These are phyloP conservation scores for Paramisgurnus dabryanus DNA, from an alignment of 2,113 vertebrate genomes.

Conservation along the genomic window DNA sequence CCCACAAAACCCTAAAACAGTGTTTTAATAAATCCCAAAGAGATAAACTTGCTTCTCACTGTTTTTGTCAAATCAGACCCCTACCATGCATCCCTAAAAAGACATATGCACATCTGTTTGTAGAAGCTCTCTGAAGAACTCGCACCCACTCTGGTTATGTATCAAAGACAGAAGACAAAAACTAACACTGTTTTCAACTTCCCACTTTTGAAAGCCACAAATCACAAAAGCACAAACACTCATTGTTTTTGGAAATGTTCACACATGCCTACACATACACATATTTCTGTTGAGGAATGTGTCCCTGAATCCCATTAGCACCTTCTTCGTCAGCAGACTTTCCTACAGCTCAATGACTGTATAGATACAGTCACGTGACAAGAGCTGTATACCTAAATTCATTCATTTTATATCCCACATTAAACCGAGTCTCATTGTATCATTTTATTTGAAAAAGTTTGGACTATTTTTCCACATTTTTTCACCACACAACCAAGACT, in stretches of 20 bases:
- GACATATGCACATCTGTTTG: conserved; percentile 27
- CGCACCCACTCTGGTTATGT: conserved; percentile 5
- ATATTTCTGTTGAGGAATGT: background rate
- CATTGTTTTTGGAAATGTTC: background rate
- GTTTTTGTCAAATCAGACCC: background rate
- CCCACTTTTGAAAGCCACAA: conserved; percentile 2
- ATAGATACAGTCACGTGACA: background rate
- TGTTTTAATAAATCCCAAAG: background rate
- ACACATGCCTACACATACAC: conserved; percentile 10
- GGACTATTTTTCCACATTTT: background rate
- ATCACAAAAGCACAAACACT: conserved; percentile 5
- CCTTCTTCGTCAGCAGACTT: background rate
- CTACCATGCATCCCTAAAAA: background rate
- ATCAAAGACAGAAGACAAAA: conserved; percentile 17
- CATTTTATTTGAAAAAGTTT: background rate
- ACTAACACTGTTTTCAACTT: conserved; percentile 3
- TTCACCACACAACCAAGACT: background rate
- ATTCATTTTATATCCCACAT: background rate
- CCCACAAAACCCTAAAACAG: background rate
- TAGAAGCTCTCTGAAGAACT: conserved; percentile 2
- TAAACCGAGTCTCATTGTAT: background rate
- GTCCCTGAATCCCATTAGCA: background rate
- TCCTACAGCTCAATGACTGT: background rate
- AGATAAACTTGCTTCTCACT: background rate
- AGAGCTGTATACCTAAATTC: background rate